phyloP scores from a whole-genome alignment of 2,888 invertebrate species.

The Acheta domesticus region DNA sequence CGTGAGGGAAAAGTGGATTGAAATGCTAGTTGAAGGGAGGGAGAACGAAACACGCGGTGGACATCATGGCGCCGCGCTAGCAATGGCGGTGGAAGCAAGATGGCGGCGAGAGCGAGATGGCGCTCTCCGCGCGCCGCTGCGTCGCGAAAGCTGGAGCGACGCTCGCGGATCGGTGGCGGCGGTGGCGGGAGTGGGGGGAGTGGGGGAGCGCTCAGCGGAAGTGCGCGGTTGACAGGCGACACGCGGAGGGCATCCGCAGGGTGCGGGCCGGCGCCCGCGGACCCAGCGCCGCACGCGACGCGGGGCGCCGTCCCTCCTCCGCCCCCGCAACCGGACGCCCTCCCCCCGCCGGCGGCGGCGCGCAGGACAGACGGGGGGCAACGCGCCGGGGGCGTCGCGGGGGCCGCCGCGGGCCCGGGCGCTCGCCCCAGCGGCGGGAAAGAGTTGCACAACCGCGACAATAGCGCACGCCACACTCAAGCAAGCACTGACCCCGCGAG shows the following conservation, averaged over 20 bases:
- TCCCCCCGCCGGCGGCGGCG: background rate
- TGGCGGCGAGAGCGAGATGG: no score
- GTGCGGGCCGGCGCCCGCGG: background rate
- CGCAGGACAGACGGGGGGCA: background rate
- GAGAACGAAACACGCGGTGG: no score
- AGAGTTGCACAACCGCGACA: background rate
- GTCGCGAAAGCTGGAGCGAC: no score
- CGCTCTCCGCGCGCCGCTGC: no score
- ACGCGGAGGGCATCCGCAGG: background rate
- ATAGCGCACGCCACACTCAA: constrained; percentile 18
- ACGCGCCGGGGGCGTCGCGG: background rate
- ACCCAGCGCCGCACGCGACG: background rate
- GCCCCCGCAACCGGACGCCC: background rate
- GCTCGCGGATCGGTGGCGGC: no score
- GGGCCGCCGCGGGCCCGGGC: background rate
- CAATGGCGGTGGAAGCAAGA: no score
- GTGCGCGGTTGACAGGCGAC: background rate
- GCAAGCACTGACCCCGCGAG: constrained; percentile 4
- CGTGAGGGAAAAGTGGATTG: no score
- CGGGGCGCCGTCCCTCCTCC: background rate
- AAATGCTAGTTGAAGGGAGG: no score
- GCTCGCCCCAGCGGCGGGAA: background rate
- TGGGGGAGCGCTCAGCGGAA: background rate
- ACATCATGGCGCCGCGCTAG: no score
- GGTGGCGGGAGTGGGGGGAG: no score